Evolutionary conservation across 2,797 vertebrate species (phyloP).

Genomic region (Phaenicophaeus curvirostris): DNA sequence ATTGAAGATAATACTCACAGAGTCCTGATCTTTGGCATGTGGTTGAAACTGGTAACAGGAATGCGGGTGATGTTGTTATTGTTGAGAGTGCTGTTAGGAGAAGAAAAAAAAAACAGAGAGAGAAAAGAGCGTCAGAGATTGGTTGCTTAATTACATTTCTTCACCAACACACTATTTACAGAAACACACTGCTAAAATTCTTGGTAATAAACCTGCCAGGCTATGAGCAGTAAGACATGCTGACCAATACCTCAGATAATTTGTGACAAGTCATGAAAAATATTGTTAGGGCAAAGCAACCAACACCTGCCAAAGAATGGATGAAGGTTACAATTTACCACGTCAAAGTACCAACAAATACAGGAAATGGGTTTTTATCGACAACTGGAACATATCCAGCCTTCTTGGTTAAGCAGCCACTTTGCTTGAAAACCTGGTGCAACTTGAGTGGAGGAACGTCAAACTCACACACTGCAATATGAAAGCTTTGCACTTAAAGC

Average conservation of each 20-base stretch:
- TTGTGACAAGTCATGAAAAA: background rate
- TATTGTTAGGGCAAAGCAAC: background rate
- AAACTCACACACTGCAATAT: accelerated
- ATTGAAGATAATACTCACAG: constrained; percentile 86
- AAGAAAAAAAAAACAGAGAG: constrained; percentile 2
- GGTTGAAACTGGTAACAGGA: constrained; percentile 98
- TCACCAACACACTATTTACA: constrained; percentile 18
- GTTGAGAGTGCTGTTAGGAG: constrained; percentile 91
- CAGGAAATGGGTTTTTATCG: background rate
- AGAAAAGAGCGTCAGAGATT: background rate
- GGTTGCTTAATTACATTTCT: background rate
- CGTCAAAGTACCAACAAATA: background rate
- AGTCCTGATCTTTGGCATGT: constrained; percentile 98
- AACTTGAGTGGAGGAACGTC: background rate
- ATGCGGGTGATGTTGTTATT: constrained; percentile 99
- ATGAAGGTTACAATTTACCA: background rate
- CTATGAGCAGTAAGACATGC: background rate
- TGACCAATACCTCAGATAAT: background rate
- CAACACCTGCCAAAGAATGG: background rate
- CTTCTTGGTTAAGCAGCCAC: background rate
- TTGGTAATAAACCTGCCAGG: background rate
- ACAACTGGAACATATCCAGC: background rate
- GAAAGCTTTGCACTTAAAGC: background rate
- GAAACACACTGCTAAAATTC: background rate
- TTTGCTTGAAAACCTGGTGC: background rate